A percentile compares a stretch with the other conserved stretches of the same genome.
These are phyloP conservation scores for Galagoides demidoff DNA, from an alignment of 2,797 vertebrate genomes.

Conservation along the genomic window DNA sequence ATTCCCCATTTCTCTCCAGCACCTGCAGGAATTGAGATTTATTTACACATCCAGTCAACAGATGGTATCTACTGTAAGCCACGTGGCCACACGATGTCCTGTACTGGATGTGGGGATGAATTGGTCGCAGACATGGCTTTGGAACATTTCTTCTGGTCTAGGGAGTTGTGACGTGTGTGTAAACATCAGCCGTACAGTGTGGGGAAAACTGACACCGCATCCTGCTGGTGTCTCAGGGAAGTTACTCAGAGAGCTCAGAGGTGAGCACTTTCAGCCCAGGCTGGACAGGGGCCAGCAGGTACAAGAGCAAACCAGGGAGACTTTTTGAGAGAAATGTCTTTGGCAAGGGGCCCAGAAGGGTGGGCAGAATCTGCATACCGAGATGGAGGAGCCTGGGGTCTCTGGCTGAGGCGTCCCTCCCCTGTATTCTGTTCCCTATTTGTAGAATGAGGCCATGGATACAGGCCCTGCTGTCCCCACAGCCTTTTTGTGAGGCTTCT, in stretches of 20 bases:
- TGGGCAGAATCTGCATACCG: not conserved
- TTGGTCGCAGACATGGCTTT: not conserved
- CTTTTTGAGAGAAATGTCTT: not conserved
- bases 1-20: not conserved
- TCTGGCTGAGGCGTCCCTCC: not conserved
- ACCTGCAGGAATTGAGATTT: not conserved
- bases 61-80: not conserved
- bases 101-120: not conserved
- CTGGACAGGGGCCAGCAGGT: not conserved
- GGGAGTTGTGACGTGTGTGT: not conserved
- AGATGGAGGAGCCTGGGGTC: not conserved
- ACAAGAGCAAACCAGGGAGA: not conserved
- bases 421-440: not conserved
- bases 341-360: not conserved
- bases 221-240: not conserved
- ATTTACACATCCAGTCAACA: not conserved
- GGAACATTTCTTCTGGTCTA: not conserved
- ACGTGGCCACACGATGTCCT: not conserved
- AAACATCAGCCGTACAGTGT: not conserved
- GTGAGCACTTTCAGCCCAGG: not conserved
- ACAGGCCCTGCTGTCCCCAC: too few relatives aligned
- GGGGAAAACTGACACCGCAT: not conserved
- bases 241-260: not conserved
- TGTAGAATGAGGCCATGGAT: not conserved
- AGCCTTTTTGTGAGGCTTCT: not conserved